These are phyloP conservation scores for Misgurnus anguillicaudatus DNA, from an alignment of 2,113 vertebrate species.

Conservation along the genomic window DNA sequence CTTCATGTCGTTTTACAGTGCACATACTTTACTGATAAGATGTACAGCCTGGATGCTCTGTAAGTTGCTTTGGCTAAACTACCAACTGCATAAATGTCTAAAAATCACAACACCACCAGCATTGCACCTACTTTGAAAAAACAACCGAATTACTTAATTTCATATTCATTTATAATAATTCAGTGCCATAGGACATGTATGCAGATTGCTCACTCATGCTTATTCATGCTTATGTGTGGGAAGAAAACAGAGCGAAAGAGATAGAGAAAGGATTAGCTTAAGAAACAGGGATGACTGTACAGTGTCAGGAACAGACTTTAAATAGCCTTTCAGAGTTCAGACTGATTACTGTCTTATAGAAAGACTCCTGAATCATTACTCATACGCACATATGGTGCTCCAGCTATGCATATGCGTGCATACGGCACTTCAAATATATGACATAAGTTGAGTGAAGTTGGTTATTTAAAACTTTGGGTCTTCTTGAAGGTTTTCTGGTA, in stretches of 20 bases:
- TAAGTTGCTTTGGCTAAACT: too few relatives aligned
- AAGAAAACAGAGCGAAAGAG: neutral
- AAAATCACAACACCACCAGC: neutral
- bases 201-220: constrained; percentile 18
- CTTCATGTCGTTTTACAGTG: too few relatives aligned
- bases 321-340: constrained; percentile 60
- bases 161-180: constrained; percentile 5
- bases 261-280: constrained; percentile 58
- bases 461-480: too few relatives aligned
- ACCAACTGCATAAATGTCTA: too few relatives aligned
- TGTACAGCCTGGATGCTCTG: too few relatives aligned
- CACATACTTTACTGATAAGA: too few relatives aligned
- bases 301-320: constrained; percentile 57
- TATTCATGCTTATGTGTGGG: constrained; percentile 11
- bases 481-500: too few relatives aligned
- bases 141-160: neutral
- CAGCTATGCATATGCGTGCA: too few relatives aligned
- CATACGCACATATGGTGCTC: neutral
- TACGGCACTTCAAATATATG: too few relatives aligned
- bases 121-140: neutral
- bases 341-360: constrained; percentile 58
- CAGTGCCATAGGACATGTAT: neutral
- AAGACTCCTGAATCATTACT: neutral
- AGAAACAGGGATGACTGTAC: constrained; percentile 6
- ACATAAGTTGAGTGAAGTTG: too few relatives aligned